These are phyloP conservation scores for Procambarus clarkii DNA, from an alignment of 1,140 invertebrate genomes.

Conservation along the genomic window DNA sequence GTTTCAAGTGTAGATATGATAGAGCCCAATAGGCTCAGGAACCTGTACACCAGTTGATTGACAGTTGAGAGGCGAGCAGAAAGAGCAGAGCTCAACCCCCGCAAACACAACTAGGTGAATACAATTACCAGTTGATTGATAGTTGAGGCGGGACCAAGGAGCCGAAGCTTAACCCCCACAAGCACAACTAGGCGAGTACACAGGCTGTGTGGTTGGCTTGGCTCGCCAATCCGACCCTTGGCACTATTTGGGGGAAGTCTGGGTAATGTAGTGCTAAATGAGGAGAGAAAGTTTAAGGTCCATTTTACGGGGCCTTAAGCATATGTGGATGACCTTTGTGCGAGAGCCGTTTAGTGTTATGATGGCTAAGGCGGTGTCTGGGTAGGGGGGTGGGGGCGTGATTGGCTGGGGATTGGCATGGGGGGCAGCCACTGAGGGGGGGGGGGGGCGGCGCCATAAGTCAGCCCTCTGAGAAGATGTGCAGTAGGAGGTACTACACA, in stretches of 20 bases:
- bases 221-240: constrained; percentile 30
- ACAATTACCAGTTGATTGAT: too few relatives aligned
- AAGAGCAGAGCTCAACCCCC: too few relatives aligned
- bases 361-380: constrained; percentile 9
- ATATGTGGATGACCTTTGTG: constrained; percentile 17
- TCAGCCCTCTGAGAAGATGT: too few relatives aligned
- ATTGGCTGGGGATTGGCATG: neutral
- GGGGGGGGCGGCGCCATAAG: neutral
- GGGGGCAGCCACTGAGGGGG: neutral
- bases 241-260: constrained; percentile 36
- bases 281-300: constrained; percentile 28
- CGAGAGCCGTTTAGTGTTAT: constrained; percentile 41
- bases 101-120: too few relatives aligned
- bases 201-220: constrained; percentile 3
- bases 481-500: too few relatives aligned
- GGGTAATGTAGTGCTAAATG: constrained; percentile 53
- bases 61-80: too few relatives aligned
- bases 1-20: too few relatives aligned
- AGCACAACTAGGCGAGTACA: too few relatives aligned
- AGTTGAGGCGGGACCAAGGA: too few relatives aligned
- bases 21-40: too few relatives aligned
- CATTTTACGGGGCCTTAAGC: constrained; percentile 20
- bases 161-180: too few relatives aligned
- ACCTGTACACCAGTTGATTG: too few relatives aligned
- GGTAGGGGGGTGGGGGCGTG: neutral